Base-by-base conservation (phyloP, 2,888 invertebrate species). In the Hirtodrosophila alboralis region DNA sequence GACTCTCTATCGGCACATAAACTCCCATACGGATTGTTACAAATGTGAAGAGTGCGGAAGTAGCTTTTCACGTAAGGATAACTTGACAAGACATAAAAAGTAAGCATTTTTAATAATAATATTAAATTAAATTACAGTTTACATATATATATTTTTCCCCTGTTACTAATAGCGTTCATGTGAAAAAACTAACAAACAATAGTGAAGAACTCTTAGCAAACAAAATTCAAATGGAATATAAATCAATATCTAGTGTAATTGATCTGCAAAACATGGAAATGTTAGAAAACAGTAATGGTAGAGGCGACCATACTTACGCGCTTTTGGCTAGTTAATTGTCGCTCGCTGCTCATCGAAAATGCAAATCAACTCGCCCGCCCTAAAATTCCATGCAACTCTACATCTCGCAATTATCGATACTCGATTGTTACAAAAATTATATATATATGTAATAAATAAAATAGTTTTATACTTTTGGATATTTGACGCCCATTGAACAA, bases 1-100 rank as follows among this genome's bases (percentile, higher is more conserved):
- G 1, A 57, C 63, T 18, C 40, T 64, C 2, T 28, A 40, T 30
- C 63, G 63, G 1, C 63, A 64, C 18, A 40, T 34, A 26, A 2
- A 6, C 6, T 65, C 58, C 2, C 63, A 64, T 21, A 49, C 38
- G 0, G 34, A 21, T 2, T 33, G 16, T n/a, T 64, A 23, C 40
- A 18, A n/a, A 6, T 64, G 63, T 14, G 12, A 26, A 12, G 30
- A 41, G 13, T 64, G 64, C 12, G 34, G 33, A 3, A 49, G 13
- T 10, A 44, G 26, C 2, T 64, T 66, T 31, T 8, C 34, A 0
- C 66, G 63, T 8, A 64, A 64, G 9, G 67, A 64, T n/a, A 64
- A 64, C 12, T 49, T 64, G 18, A 13, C 34, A 2, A 44, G 67
- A 33, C 64, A 64, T 31, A 57, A 58, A 45, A 18, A 28, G 64